Evolutionary conservation across 2,113 vertebrate species (phyloP), one percentile per base, ranked within the genome.

Genomic region (Ammodytes dubius): DNA sequence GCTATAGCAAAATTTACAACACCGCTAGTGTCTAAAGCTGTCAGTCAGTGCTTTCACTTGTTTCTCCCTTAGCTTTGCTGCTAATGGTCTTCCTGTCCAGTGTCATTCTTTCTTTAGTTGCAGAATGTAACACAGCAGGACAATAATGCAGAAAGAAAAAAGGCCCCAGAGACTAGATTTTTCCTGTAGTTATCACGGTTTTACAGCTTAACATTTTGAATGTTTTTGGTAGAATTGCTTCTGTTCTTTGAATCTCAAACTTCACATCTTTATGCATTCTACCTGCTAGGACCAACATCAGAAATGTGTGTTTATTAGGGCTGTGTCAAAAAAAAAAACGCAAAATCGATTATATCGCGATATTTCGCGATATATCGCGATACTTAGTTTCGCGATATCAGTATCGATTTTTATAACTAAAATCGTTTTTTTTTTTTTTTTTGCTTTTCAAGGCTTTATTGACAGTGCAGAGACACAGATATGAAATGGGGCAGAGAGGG

Each of bases 1-100:
- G 63, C 40, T 84, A 37, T 65, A 71, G 57, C 46, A 79, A 49
- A 74, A 39, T 68, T 47, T 82, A 66, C 46, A 61, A 42, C 56
- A 64, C 42, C 84, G 53, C 27, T 70, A 43, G 45, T 59, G 27
- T 50, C 49, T 59, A 40, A 81, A 46, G 11, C 13, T 40, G 27
- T 64, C 43, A 49, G 35, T 67, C 57, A 60, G 52, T 37, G 49
- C 67, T 70, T 70, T 85, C 11, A 43, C 35, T 60, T 66, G 37
- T 35, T 37, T 4, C 57, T 67, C 40, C 50, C 43, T 58, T 27
- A 2, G 4, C 7, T 35, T 42, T 49, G 12, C 45, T 46, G 1
- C 35, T 65, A 40, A 19, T 68, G 57, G 42, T 37, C 45, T 40
- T 47, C 27, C 49, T 40, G 35, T 78, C 45, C 52, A 46, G 47